Percentiles rank a stretch among this genome's conserved stretches.
These are phyloP conservation scores for Cyclophora albipunctata DNA, from an alignment of 2,888 invertebrate species.

Conservation along the genomic window DNA sequence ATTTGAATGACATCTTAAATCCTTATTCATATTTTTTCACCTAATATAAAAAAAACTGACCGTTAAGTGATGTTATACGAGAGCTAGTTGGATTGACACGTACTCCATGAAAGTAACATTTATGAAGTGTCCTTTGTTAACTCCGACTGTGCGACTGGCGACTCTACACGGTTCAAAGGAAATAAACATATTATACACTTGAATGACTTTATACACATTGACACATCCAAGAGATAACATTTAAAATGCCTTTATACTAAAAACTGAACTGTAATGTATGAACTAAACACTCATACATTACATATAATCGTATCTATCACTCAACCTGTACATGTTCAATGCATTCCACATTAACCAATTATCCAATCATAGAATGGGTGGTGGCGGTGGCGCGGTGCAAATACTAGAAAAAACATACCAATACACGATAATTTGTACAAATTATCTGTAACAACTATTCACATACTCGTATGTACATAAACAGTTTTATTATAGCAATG, in stretches of 20 bases:
- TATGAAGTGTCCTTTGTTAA: conserved; percentile 47
- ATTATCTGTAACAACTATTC: conserved; percentile 39
- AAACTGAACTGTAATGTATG: too few species aligned
- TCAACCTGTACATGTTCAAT: not conserved
- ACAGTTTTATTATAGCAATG: too few species aligned
- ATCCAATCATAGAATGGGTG: conserved; percentile 12
- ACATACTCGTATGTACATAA: conserved; percentile 4
- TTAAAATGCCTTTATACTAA: too few species aligned
- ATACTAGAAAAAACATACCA: conserved; percentile 35
- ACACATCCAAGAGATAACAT: too few species aligned
- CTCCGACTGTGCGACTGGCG: conserved; percentile 12
- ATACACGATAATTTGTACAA: conserved; percentile 43
- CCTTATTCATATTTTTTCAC: conserved; percentile 35
- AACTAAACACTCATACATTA: too few species aligned
- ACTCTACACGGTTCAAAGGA: too few species aligned
- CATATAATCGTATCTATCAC: conserved; percentile 8
- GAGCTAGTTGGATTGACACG: conserved; percentile 34
- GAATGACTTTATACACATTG: too few species aligned
- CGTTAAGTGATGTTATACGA: conserved; percentile 60
- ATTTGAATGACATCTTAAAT: conserved; percentile 37
- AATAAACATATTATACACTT: too few species aligned
- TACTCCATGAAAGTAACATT: conserved; percentile 44
- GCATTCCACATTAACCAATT: conserved; percentile 15
- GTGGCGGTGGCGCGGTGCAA: conserved; percentile 13
- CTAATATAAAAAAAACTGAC: conserved; percentile 49